Base-by-base conservation (phyloP, 2,797 vertebrate species). In the Acipenser ruthenus region DNA sequence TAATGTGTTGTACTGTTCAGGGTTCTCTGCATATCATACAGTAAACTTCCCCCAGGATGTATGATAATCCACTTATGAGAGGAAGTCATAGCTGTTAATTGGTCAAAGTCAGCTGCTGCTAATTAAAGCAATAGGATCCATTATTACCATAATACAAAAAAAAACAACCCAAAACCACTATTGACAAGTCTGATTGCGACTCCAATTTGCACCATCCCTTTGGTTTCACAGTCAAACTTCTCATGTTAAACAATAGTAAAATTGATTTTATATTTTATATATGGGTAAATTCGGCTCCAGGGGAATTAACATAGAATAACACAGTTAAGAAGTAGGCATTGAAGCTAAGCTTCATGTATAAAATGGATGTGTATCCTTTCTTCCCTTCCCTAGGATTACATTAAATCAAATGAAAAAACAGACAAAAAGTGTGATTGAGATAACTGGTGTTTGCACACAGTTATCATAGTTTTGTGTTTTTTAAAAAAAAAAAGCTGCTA, bases 41-140 rank as follows among this genome's bases (percentile, higher is more conserved):
- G 55, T 10, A 10, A 11, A 48, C 59, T 48, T 71, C 77, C 77
- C 77, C 67, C 50, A 65, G 74, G 76, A 73, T 68, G 67, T 68
- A 65, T 73, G 78, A 77, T 66, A 72, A 72, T 76, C 75, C 71
- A 82, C 80, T 83, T 83, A 84, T 60, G 72, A 64, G 60, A 73
- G 69, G 76, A 78, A 64, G 68, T 71, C 75, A 53, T 18, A 58
- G 65, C 56, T 52, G 12, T 66, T 76, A 84, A 85, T 83, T 79
- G 76, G 77, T 83, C 80, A 83, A 75, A 68, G 69, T 60, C 67
- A 68, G 18, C 70, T 68, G 65, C 63, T 75, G 77, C 69, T 77
- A 63, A 67, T 59, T 61, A 71, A 72, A 71, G 72, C 77, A 64
- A 79, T 74, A 84, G 80, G 75, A 75, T 50, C 70, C 70, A 73